A percentile compares a stretch with the other conserved stretches of the same genome.
Evolutionary conservation across 2,113 vertebrate species (phyloP).

Genomic region (Cariama cristata): DNA sequence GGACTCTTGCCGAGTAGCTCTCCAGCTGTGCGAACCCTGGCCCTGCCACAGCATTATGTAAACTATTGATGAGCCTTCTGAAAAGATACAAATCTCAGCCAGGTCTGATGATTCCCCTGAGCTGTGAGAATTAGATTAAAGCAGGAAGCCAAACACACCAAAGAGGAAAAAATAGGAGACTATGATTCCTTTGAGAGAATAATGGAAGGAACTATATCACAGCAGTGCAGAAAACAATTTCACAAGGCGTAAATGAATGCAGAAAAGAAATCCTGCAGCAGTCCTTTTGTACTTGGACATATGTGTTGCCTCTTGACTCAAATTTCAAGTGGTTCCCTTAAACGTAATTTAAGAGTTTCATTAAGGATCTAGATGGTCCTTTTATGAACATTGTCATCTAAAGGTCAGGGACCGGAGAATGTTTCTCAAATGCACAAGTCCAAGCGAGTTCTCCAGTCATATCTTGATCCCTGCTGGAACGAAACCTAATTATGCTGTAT

Average conservation of each 20-base stretch:
- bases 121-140: slow-evolving; percentile 66
- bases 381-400: slow-evolving; percentile 7
- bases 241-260: neutral
- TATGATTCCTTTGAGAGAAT: slow-evolving; percentile 52
- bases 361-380: slow-evolving; percentile 14
- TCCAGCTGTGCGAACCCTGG: slow-evolving; percentile 66
- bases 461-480: neutral
- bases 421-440: neutral
- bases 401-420: neutral
- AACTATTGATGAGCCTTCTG: slow-evolving; percentile 66
- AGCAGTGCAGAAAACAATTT: slow-evolving; percentile 60
- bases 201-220: slow-evolving; percentile 44
- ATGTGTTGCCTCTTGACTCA: neutral
- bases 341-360: slow-evolving; percentile 22
- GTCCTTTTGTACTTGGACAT: neutral
- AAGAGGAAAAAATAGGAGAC: slow-evolving; percentile 47
- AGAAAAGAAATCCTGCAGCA: slow-evolving; percentile 21
- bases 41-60: slow-evolving; percentile 49
- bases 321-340: neutral
- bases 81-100: slow-evolving; percentile 66
- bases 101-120: slow-evolving; percentile 62
- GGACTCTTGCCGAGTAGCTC: slow-evolving; percentile 4
- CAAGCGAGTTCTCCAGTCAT: neutral
- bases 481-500: neutral
- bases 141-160: slow-evolving; percentile 61